These are phyloP conservation scores for Gnatocerus cornutus DNA, from an alignment of 2,888 invertebrate species.

Conservation along the genomic window DNA sequence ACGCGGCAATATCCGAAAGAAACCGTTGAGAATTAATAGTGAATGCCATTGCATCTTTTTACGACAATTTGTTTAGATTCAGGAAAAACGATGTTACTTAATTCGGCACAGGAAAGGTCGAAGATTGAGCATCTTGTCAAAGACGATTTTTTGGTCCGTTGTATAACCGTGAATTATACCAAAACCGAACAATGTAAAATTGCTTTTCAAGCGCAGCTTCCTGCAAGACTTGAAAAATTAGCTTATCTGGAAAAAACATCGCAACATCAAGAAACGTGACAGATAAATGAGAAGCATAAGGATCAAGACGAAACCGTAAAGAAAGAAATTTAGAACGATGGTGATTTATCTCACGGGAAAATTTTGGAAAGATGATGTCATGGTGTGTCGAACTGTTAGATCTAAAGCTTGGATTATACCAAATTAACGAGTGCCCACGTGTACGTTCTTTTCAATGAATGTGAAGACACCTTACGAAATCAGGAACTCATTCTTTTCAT, in stretches of 20 bases:
- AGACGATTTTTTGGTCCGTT: conserved; percentile 15
- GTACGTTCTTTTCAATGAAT: too few species aligned
- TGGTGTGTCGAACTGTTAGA: conserved; percentile 14
- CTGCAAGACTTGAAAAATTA: conserved; percentile 4
- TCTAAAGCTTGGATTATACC: neutral
- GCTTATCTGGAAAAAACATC: conserved; percentile 27
- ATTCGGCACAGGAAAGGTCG: conserved; percentile 18
- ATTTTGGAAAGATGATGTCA: conserved; percentile 43
- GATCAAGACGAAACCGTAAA: conserved; percentile 32
- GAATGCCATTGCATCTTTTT: conserved; percentile 4
- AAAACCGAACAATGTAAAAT: conserved; percentile 26
- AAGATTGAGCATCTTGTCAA: conserved; percentile 26
- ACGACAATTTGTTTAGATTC: conserved; percentile 4
- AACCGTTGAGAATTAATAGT: conserved; percentile 36
- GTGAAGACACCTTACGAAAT: too few species aligned
- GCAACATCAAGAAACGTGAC: conserved; percentile 52
- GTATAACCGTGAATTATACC: conserved; percentile 22
- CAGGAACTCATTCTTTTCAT: too few species aligned
- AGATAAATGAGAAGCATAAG: conserved; percentile 47
- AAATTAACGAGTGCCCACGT: too few species aligned
- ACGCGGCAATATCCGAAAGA: conserved; percentile 34
- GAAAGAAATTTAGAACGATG: conserved; percentile 39
- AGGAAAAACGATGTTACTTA: conserved; percentile 5
- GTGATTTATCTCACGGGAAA: conserved; percentile 48
- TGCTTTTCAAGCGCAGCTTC: conserved; percentile 10